Evolutionary conservation across 2,797 vertebrate species (phyloP).

Genomic region (Sebastes dallii): DNA sequence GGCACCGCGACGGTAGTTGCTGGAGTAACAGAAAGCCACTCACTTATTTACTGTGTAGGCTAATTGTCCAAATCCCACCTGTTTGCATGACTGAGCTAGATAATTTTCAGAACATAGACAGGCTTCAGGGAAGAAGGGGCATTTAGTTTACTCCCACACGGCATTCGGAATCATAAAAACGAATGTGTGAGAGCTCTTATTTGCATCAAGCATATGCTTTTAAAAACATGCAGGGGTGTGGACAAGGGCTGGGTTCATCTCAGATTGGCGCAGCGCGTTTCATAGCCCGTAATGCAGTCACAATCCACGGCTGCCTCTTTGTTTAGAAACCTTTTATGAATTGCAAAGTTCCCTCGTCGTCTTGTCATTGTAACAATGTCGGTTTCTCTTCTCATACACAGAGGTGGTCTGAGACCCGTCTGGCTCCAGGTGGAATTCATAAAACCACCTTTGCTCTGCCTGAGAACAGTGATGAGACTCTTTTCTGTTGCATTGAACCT

Average conservation of each 20-base stretch:
- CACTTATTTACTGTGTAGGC: conserved; percentile 12
- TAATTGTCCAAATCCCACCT: conserved; percentile 44
- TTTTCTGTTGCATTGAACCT: conserved; percentile 12
- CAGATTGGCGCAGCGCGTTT: neutral
- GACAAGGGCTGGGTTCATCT: conserved; percentile 28
- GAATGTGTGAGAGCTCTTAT: conserved; percentile 38
- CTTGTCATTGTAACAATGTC: conserved; percentile 15
- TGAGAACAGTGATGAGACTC: neutral
- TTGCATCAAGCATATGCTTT: conserved; percentile 48
- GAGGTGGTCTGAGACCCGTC: conserved; percentile 14
- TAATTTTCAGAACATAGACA: conserved; percentile 38
- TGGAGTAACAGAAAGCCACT: neutral
- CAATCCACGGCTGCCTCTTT: neutral
- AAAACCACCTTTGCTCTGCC: conserved; percentile 16
- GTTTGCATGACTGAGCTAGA: conserved; percentile 47
- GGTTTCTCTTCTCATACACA: neutral
- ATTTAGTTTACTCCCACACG: conserved; percentile 58
- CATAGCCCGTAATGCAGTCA: neutral
- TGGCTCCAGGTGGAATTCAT: conserved; percentile 16
- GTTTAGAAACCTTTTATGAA: conserved; percentile 4
- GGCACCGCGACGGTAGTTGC: neutral
- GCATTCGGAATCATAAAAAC: conserved; percentile 41
- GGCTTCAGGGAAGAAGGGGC: conserved; percentile 32
- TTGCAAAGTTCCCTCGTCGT: neutral
- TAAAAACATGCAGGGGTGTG: conserved; percentile 33